Evolutionary conservation across 2,888 invertebrate species (phyloP).

Genomic region (Diarsia mendica): DNA sequence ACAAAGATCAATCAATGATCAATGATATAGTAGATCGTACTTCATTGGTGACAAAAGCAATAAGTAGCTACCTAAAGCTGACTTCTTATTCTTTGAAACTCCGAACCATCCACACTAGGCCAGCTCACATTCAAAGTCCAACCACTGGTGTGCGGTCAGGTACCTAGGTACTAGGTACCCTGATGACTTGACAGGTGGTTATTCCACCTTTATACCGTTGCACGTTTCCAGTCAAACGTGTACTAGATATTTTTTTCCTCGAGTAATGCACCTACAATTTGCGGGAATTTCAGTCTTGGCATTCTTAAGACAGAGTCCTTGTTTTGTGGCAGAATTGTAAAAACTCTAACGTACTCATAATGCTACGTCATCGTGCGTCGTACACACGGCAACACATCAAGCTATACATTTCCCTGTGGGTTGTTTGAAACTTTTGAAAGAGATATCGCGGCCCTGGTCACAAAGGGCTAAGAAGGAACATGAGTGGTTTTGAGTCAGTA

Average conservation of each 20-base stretch:
- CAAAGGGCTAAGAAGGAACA: too few relatives aligned
- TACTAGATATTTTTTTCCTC: slow-evolving; percentile 17
- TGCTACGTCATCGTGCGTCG: background rate
- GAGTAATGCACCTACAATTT: background rate
- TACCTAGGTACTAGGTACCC: background rate
- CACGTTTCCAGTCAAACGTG: slow-evolving; percentile 11
- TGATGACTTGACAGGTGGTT: slow-evolving; percentile 6
- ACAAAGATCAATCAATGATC: too few relatives aligned
- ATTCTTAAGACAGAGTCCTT: background rate
- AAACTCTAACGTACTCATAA: background rate
- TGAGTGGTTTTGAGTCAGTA: too few relatives aligned
- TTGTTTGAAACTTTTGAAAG: too few relatives aligned
- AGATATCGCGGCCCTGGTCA: too few relatives aligned
- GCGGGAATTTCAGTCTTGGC: background rate
- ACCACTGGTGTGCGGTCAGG: background rate
- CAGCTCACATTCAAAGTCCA: background rate
- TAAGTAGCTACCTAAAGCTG: background rate
- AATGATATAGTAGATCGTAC: background rate
- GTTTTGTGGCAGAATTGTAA: background rate
- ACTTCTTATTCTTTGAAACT: background rate
- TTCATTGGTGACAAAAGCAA: background rate
- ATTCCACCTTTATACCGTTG: slow-evolving; percentile 2
- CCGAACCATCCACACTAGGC: background rate
- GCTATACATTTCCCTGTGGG: too few relatives aligned
- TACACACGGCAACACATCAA: background rate